Base-by-base conservation (phyloP, 2,888 invertebrate genomes). In the Metallyticus violacea region DNA sequence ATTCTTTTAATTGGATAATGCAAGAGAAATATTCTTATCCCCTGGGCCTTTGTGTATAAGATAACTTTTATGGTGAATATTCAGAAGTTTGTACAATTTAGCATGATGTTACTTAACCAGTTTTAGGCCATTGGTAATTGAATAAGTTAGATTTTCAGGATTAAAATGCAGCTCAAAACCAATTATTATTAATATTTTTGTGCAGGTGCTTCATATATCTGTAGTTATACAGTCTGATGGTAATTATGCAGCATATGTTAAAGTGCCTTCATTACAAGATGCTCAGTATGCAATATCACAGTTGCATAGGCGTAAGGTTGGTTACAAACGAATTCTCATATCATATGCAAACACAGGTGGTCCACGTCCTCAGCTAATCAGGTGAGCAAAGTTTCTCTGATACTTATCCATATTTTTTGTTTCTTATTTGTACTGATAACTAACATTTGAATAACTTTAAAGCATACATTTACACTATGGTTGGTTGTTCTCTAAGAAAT, bases 291-390 rank as follows among this genome's bases (percentile, higher is more conserved):
- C 96, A 62, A 97, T 98, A 88, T 96, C 97, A 0, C 95, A 97
- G 90, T 93, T 97, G 82, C 97, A 98, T 91, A 94, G 97, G 86
- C 95, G 95, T 87, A 96, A 97, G 90, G 93, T 98, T 87, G 97
- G 96, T 7, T 95, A 95, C 89, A 96, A 97, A 90, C 93, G 97
- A 84, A 96, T 98, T 87, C 94, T 96, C 88, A 96, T 98, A 89
- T 94, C 96, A 0, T 93, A 96, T 88, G 95, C 94, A 27, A 94
- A 95, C 86, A 94, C 93, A 6, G 93, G 93, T 7, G 93, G 94
- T 0, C 93, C 95, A 0, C 95, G 95, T 89, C 94, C 94, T 2
- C 94, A 95, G 87, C 93, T 95, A 1, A 92, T 90, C 76, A 89
- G 90, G 90, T 90, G 87, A 30, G 7, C 2, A 25, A 77, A 83